Evolutionary conservation across 1,140 invertebrate species (phyloP).

Genomic region (Theocolax elegans): DNA sequence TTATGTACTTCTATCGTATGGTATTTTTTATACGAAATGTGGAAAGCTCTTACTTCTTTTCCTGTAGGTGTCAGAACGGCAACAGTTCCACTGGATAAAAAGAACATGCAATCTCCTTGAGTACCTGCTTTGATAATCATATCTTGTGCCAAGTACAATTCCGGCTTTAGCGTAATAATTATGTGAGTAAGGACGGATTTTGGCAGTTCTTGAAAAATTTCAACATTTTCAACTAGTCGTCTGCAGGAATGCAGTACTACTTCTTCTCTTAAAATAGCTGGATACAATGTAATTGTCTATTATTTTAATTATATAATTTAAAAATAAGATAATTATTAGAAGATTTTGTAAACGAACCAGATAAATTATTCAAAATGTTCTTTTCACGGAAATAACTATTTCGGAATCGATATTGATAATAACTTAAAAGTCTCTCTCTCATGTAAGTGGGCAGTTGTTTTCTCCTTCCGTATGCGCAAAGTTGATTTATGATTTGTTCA

Average conservation of each 20-base stretch:
- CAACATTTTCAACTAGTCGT: constrained; percentile 58
- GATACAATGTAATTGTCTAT: neutral
- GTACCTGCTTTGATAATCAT: constrained; percentile 68
- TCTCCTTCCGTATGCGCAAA: constrained; percentile 57
- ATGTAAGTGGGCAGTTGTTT: constrained; percentile 60
- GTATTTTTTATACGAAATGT: too few species aligned
- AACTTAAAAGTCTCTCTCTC: constrained; percentile 55
- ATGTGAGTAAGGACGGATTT: constrained; percentile 51
- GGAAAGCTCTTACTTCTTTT: constrained; percentile 62
- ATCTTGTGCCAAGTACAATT: constrained; percentile 60
- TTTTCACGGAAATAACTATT: constrained; percentile 59
- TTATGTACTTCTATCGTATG: too few species aligned
- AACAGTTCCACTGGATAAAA: constrained; percentile 70
- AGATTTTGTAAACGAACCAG: constrained; percentile 47
- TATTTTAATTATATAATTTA: neutral
- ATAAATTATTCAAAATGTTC: constrained; percentile 53
- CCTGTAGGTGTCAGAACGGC: constrained; percentile 71
- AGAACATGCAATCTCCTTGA: constrained; percentile 72
- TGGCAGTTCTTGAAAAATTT: constrained; percentile 57
- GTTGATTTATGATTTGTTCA: constrained; percentile 59
- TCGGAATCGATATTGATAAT: constrained; percentile 58
- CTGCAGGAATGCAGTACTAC: constrained; percentile 57
- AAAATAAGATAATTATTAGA: neutral
- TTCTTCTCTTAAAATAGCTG: constrained; percentile 51
- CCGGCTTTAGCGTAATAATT: constrained; percentile 55